phyloP scores from a whole-genome alignment of 2,113 vertebrate species.

The Porphyrio hochstetteri region DNA sequence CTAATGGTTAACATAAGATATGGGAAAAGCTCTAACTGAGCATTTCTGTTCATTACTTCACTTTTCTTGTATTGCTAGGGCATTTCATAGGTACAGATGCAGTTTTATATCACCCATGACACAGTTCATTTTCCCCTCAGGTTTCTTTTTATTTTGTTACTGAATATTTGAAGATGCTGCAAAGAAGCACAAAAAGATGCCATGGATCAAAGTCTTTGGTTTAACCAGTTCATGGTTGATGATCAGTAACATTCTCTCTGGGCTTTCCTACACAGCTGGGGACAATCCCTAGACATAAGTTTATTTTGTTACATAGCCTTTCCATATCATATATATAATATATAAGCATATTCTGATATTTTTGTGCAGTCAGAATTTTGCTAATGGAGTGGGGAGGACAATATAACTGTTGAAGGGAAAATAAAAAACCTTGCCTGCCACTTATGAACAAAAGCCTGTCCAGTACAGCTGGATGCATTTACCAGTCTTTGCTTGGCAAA shows the following conservation, averaged over 20 bases:
- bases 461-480: neutral
- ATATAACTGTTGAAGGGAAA: neutral
- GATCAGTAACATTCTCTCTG: neutral
- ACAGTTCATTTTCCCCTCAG: neutral
- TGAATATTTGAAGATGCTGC: neutral
- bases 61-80: neutral
- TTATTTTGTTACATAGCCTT: neutral
- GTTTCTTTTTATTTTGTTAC: neutral
- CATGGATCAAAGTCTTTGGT: neutral
- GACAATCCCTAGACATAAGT: neutral
- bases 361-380: neutral
- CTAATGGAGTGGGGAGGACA: neutral
- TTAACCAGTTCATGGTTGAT: neutral
- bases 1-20: slow-evolving; percentile 64
- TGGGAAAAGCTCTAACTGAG: slow-evolving; percentile 42
- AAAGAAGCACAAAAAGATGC: neutral
- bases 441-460: neutral
- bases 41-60: slow-evolving; percentile 56
- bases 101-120: slow-evolving; percentile 10
- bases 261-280: neutral
- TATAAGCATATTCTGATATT: neutral
- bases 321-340: neutral
- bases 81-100: slow-evolving; percentile 10
- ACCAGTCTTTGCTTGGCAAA: neutral
- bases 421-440: neutral